phyloP scores from a whole-genome alignment of 2,113 vertebrate genomes.

The Rhadina sibilatrix region DNA sequence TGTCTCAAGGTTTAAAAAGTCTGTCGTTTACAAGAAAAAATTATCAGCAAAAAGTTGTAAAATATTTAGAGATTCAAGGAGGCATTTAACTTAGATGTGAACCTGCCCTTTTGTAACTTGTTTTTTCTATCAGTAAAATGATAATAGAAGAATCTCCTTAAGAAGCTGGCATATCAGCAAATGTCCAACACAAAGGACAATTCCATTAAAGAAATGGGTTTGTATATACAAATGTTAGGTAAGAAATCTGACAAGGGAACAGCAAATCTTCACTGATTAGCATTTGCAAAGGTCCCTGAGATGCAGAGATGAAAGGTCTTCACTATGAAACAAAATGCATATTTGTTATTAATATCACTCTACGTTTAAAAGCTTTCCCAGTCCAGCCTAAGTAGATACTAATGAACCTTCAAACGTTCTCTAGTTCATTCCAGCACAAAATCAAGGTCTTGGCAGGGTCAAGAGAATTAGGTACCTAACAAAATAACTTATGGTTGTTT shows the following conservation, averaged over 20 bases:
- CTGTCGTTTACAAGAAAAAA: background rate
- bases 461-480: background rate
- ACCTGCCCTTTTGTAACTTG: conserved; percentile 10
- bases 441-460: background rate
- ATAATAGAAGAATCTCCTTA: conserved; percentile 11
- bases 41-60: background rate
- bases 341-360: background rate
- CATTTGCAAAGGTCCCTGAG: background rate
- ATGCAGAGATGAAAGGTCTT: background rate
- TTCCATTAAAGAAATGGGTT: conserved; percentile 29
- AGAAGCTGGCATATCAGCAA: conserved; percentile 18
- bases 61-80: conserved; percentile 1
- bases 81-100: background rate
- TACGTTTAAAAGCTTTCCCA: background rate
- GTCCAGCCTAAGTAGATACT: background rate
- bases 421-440: background rate
- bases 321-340: background rate
- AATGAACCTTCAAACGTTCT: conserved; percentile 1
- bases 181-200: conserved; percentile 31
- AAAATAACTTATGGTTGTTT: background rate
- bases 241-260: conserved; percentile 1
- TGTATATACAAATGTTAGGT: background rate
- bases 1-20: background rate
- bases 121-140: conserved; percentile 23
- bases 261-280: conserved; percentile 2